Base-by-base conservation (phyloP, 2,113 vertebrate species). In the Coregonus clupeaformis region DNA sequence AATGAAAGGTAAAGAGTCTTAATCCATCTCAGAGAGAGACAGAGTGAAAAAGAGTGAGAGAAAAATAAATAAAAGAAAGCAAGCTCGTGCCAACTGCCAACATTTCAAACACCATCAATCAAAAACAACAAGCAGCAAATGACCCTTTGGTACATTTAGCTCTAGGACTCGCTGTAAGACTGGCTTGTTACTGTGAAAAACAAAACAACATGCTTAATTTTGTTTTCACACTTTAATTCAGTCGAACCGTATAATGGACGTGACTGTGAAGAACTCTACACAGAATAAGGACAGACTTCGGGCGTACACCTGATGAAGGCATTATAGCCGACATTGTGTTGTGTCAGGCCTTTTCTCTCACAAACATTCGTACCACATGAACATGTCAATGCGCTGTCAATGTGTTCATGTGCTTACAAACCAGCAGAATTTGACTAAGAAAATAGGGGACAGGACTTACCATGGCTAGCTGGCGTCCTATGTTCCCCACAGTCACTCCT, bases 401-500 rank as follows among this genome's bases (percentile, higher is more conserved):
- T 55, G 52, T 55, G 5, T 55, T 55, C 20, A 9, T 55, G 52
- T 5, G 20, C 52, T 55, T 20, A 55, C 52, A 55, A 55, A 62
- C n/a, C 30, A 72, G 25, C 25, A 52, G 69, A 30, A 57, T 11
- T n/a, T 36, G 16, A 29, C 29, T 18, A 18, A 60, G 18, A 49
- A 27, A 24, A 29, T n/a, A 24, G 42, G 11, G 6, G 27, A 18
- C n/a, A 74, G 18, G 74, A 24, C 74, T 85, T 84, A 98, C 98
- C 97, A 99, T 98, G 14, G 98, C 98, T 74, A 99, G 93, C 75
- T 99, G 97, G 1, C 98, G 93, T 79, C 98, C 97, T 64, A 99
- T 98, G 92, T 99, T 99, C 52, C 98, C 98, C 76, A 99, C 96
- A 0, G 98, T 99, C 30, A 99, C 96, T 1, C 97, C 98, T 59